Evolutionary conservation across 2,888 invertebrate genomes (phyloP), one percentile per base, ranked within the genome.

Genomic region (Melolontha melolontha): DNA sequence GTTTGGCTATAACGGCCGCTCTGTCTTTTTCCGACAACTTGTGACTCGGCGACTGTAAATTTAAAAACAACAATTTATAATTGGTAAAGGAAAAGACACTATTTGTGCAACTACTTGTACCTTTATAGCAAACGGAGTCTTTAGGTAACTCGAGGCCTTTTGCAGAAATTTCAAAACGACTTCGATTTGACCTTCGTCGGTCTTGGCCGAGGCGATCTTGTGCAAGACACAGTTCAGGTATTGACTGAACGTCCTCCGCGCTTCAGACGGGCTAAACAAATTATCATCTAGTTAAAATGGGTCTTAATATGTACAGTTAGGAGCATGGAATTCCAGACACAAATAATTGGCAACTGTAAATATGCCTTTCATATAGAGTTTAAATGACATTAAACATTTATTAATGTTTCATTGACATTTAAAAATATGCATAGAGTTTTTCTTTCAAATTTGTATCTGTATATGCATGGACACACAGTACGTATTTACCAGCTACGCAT

Each of bases 1-100:
- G 90, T 82, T 94, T 95, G 1, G 94, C 93, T 59, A 94, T 90
- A 75, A 94, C 90, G 1, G 94, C 94, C 69, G 93, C 91, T 22
- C 92, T 86, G 82, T 94, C 94, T 83, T 94, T 94, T 79, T 90
- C 90, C 75, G 90, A 87, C 79, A 93, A 86, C 83, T 91, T 90
- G 67, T 87, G 86, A 75, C 90, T 89, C 12, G 92, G 92, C 72
- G 88, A 86, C 92, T 92, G 79, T 52, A 79, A 80, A 63, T 11
- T 50, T 12, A 69, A 68, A 62, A 55, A 51, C 10, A 52, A 65
- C 12, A 1, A 40, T 27, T n/a, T 17, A 41, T 66, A 17, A 8
- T 17, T 42, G 40, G 29, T 62, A 85, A 77, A 12, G 5, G 4
- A n/a, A 10, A 52, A 12, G 1, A 12, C 8, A 47, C 16, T n/a